Evolutionary conservation across 2,113 vertebrate genomes (phyloP).

Genomic region (Phyllostomus discolor): DNA sequence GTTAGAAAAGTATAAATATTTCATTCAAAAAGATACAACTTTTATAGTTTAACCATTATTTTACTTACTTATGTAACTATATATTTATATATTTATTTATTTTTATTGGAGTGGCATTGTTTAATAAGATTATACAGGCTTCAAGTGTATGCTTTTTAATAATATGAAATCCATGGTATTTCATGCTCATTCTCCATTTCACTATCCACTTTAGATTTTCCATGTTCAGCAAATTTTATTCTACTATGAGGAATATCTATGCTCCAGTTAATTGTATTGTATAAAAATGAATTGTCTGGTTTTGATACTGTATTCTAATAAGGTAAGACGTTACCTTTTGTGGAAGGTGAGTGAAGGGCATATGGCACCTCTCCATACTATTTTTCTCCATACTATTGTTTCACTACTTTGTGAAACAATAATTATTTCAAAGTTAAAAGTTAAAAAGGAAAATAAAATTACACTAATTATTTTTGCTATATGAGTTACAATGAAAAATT

Average conservation of each 20-base stretch:
- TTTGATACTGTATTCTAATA: background rate
- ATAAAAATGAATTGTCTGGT: background rate
- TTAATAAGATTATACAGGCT: background rate
- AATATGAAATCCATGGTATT: background rate
- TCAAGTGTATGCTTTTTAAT: background rate
- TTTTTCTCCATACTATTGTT: constrained; percentile 15
- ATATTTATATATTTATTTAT: too few species aligned
- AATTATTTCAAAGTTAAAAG: background rate
- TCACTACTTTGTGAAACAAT: background rate
- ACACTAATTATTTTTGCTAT: background rate
- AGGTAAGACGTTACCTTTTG: background rate
- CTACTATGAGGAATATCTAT: background rate
- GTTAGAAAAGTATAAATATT: background rate
- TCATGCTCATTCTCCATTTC: background rate
- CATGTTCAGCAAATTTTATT: background rate
- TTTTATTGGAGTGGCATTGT: background rate
- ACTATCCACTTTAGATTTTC: background rate
- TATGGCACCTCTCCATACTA: background rate
- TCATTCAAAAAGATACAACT: background rate
- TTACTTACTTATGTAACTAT: background rate
- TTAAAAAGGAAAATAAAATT: background rate
- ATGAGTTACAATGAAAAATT: background rate
- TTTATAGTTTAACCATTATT: background rate
- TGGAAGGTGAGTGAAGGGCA: background rate
- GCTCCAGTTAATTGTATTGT: background rate